Evolutionary conservation across 2,888 invertebrate genomes (phyloP).

Genomic region (Ochropleura leucogaster): DNA sequence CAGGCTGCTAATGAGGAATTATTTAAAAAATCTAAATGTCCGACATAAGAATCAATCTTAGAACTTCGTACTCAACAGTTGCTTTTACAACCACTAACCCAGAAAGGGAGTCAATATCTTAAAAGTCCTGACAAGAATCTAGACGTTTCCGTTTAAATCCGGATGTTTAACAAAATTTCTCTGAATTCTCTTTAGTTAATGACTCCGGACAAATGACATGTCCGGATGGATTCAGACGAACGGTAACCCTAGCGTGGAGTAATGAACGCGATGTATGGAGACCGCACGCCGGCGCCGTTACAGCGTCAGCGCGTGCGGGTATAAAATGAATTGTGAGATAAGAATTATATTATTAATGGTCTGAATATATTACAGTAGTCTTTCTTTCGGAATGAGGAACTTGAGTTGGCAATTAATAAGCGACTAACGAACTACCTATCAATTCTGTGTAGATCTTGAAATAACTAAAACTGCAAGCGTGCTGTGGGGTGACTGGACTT

Average conservation of each 20-base stretch:
- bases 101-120: no score
- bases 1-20: no score
- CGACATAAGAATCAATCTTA: no score
- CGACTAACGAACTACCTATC: not conserved
- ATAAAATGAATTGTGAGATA: slow-evolving; percentile 37
- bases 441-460: not conserved
- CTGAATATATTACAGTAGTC: slow-evolving; percentile 1
- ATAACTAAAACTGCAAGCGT: not conserved
- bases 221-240: not conserved
- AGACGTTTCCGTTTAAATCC: no score
- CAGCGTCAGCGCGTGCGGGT: slow-evolving; percentile 35
- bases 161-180: no score
- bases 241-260: slow-evolving; percentile 29
- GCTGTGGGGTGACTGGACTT: not conserved
- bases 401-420: no score
- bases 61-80: no score
- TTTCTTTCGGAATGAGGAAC: not conserved
- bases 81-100: no score
- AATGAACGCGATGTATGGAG: slow-evolving; percentile 47
- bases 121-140: not conserved
- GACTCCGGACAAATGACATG: not conserved
- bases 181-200: not conserved
- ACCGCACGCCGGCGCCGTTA: slow-evolving; percentile 41
- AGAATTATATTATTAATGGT: slow-evolving; percentile 12
- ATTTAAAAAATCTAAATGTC: no score